A percentile compares a stretch with the other conserved stretches of the same genome.
phyloP scores from a whole-genome alignment of 2,888 invertebrate species.

The Tipula helvola region DNA sequence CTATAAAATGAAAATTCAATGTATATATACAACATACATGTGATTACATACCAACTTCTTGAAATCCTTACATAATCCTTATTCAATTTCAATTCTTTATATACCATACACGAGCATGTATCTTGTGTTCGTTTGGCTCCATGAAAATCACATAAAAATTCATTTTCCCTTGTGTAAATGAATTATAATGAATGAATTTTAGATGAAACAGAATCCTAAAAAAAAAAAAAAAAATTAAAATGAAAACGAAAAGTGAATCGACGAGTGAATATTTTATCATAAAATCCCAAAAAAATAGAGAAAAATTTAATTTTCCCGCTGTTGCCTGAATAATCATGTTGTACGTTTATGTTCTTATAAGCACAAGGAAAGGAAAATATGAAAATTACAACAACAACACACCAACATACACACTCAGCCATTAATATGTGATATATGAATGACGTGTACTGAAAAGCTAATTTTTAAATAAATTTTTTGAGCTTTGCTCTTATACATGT shows the following conservation, averaged over 20 bases:
- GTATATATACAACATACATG: too few relatives aligned
- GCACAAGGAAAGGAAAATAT: neutral
- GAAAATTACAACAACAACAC: neutral
- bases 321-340: neutral
- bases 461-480: neutral
- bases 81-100: neutral
- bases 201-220: neutral
- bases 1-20: neutral
- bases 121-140: neutral
- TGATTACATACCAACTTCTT: neutral
- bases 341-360: neutral
- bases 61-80: neutral
- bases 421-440: neutral
- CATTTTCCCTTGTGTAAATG: neutral
- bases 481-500: neutral
- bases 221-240: neutral
- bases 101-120: neutral
- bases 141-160: neutral
- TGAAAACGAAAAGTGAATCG: neutral
- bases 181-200: neutral
- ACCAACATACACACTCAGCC: neutral
- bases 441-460: neutral
- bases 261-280: neutral
- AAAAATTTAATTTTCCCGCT: neutral
- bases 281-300: neutral